Evolutionary conservation across 2,797 vertebrate species (phyloP), one percentile per base, ranked within the genome.

Genomic region (Toxotes lorentzi): DNA sequence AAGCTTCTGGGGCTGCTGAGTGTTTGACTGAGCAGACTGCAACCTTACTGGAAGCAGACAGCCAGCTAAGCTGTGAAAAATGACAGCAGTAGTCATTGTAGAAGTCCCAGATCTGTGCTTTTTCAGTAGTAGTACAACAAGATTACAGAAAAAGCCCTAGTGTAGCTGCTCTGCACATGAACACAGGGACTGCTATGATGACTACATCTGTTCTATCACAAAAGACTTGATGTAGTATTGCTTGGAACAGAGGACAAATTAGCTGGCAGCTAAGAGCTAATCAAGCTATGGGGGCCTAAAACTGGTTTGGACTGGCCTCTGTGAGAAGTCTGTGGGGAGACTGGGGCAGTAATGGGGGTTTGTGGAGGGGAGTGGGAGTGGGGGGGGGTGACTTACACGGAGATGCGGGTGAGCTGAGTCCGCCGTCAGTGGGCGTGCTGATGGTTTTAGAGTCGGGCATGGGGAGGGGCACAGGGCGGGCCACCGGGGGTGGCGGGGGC

Each of bases 381-480:
- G 86, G 93, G 86, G 93, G 82, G 93, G 83, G 91, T 93, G 95
- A 99, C 97, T 98, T 98, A 98, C 97, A 97, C 96, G 97, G 96
- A 94, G 97, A 97, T 88, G 97, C 93, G 96, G 96, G 96, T 92
- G 97, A 95, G 94, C 95, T 94, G 92, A 96, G 95, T 97, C 96
- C 97, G 95, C 96, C 96, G 95, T 97, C 97, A 88, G 92, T 92
- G 85, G 87, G 94, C 88, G 94, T 94, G 94, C 93, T 95, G 95
- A 94, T 93, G 93, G 92, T 92, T 95, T 96, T 98, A 95, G 97
- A 96, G 95, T 98, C 97, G 95, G 97, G 95, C 95, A 97, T 96
- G 95, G 97, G 96, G 95, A 98, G 96, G 96, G 97, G 97, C 96
- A 98, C 96, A 89, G 97, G 97, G 93, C 97, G 96, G 84, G 97